Base-by-base conservation (phyloP, 2,113 vertebrate genomes). In the Oplegnathus fasciatus region DNA sequence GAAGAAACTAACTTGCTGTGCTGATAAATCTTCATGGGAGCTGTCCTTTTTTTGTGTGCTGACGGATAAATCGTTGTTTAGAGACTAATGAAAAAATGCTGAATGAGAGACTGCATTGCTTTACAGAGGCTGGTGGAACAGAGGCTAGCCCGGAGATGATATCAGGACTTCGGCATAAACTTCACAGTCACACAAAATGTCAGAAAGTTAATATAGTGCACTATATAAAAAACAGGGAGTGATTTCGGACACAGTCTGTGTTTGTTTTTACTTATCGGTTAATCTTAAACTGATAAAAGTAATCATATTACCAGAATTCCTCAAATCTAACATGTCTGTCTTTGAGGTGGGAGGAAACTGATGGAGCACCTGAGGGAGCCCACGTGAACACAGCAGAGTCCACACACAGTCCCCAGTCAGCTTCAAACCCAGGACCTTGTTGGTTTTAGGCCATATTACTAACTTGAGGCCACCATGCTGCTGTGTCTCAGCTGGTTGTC, bases 401-500 rank as follows among this genome's bases (percentile, higher is more conserved):
- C 34, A 58, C 28, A 62, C 44, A 48, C 42, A 54, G 66, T 26
- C 64, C 50, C 6, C 67, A 10, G 48, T 32, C 57, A 1, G 34
- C 66, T 82, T 88, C 40, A 84, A 44, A 65, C 40, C 2, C 67
- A 46, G 76, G 26, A n/a, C 52, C 32, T 24, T 85, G 83, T 74
- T 89, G 67, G 79, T 77, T 87, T 82, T 58, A 55, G 52, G 18
- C 71, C 72, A 30, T 72, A 34, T 34, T 82, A 34, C 68, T 54
- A 34, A 82, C 80, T 55, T 46, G 37, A 81, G 76, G 66, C 55
- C 66, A 26, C 73, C 55, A 7, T 44, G 58, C 83, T 55, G 66
- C 80, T 77, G 54, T 22, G 60, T 66, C 80, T 60, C 37, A 28
- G 55, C 84, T 42, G 86, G 91, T 87, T 75, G 84, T 79, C 87